phyloP scores from a whole-genome alignment of 2,113 vertebrate species.

The Erythrolamprus reginae region DNA sequence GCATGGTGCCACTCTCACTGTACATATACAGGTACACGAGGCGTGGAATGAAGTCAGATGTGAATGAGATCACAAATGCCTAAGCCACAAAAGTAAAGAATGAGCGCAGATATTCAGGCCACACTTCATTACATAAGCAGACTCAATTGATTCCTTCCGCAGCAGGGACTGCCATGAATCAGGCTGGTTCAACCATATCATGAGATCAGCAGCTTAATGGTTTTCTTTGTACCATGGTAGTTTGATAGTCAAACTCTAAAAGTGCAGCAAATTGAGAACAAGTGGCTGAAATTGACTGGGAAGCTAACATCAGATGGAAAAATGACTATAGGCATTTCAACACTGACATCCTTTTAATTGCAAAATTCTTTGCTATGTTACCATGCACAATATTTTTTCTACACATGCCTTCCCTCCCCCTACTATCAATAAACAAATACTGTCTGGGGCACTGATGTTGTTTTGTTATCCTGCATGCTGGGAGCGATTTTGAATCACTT shows the following conservation, averaged over 20 bases:
- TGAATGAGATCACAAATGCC: slow-evolving; percentile 98
- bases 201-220: background rate
- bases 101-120: slow-evolving; percentile 31
- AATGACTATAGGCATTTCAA: background rate
- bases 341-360: background rate
- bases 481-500: background rate
- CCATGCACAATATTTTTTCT: background rate
- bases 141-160: background rate
- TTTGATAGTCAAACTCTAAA: background rate
- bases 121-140: slow-evolving; percentile 16
- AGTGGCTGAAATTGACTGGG: accelerated
- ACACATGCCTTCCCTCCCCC: background rate
- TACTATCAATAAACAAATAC: background rate
- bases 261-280: background rate
- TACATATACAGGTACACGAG: slow-evolving; percentile 95
- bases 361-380: background rate
- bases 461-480: background rate
- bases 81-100: slow-evolving; percentile 60
- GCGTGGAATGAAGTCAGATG: slow-evolving; percentile 97
- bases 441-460: too few species aligned
- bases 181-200: background rate
- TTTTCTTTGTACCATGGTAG: background rate
- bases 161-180: background rate
- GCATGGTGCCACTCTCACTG: slow-evolving; percentile 89
- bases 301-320: background rate